Base-by-base conservation (phyloP, 2,888 invertebrate genomes). In the Rhogogaster chlorosoma region DNA sequence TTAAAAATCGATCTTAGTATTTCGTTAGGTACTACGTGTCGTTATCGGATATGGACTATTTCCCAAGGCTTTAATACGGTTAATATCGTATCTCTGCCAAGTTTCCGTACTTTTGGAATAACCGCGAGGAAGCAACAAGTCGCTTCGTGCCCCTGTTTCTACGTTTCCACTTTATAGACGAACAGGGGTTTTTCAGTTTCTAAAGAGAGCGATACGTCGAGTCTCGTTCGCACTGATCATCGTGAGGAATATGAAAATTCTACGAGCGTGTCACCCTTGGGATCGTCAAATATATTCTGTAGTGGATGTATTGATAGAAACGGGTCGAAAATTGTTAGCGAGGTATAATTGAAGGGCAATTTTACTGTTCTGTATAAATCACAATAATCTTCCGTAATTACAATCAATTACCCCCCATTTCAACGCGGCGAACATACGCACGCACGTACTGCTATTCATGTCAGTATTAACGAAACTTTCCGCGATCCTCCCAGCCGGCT, bases 361-460 rank as follows among this genome's bases (percentile, higher is more conserved):
- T 89, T 87, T 84, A 86, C 85, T 87, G 87, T 88, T 90, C 88
- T 86, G 88, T 89, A 89, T 89, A 90, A 89, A 90, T 90, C 89
- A 88, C 89, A 89, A 90, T 89, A 89, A 90, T 89, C 88, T 88
- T 88, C 86, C 85, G 87, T 89, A 89, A 90, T 90, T 89, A 89
- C 89, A 88, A 89, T 88, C 88, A 89, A 90, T 89, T 88, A 87
- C 85, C 83, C 83, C 45, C 83, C 38, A 18, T 22, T 12, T 57
- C 67, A 61, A 57, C 57, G 38, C 57, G 12, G 57, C 61, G 53
- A 38, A 57, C 61, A 32, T n/a, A 49, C 80, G 38, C 32, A 22
- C 36, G 61, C 73, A 73, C 73, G 42, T 45, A 73, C 18, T 22
- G n/a, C n/a, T 45, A 73, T 45, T n/a, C 38, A 45, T 73, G 26